Evolutionary conservation across 2,888 invertebrate species (phyloP), one percentile per base, ranked within the genome.

Genomic region (Andrena praecox): DNA sequence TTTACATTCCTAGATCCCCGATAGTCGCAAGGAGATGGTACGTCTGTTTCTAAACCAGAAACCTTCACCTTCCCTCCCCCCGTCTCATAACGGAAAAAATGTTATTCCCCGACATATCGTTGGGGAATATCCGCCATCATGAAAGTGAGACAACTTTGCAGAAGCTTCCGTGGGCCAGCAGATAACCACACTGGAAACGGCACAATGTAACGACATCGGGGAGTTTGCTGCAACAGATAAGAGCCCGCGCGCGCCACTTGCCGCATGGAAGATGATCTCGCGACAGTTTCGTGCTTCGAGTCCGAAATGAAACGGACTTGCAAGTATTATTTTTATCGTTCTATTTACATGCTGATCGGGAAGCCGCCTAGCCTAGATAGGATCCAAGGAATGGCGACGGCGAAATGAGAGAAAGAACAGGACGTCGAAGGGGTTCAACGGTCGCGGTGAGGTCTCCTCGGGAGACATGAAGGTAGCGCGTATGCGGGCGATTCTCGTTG

Each of bases 361-460:
- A n/a, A 12, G 10, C 2, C 10, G 20, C 8, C 10, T n/a, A 24
- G 16, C 6, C 29, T 6, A 16, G 42, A 67, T 35, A 12, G 20
- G n/a, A 20, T 35, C 31, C 33, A 54, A n/a, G 62, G 2, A 50
- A 8, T 0, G 10, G 4, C n/a, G n/a, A 12, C 10, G 29, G 8
- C 2, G 2, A 56, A 6, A 48, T 35, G 16, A 69, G 64, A 86
- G 86, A 80, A 79, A 81, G 79, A 68, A 52, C 2, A 29, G 54
- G 16, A 56, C 7, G 29, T 33, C n/a, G n/a, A 29, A 12, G 27
- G 59, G 50, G 85, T 85, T 86, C 84, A 85, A 85, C 52, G 85
- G 59, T 74, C 84, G 56, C 42, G 1, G 48, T n/a, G 56, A 67
- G 42, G 50, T 59, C 81, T 59, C 81, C 80, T 78, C 73, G 82